A percentile compares a stretch with the other conserved stretches of the same genome.
Conservation (phyloP, 2,113 vertebrate species). For the Nansenia antarctica region DNA sequence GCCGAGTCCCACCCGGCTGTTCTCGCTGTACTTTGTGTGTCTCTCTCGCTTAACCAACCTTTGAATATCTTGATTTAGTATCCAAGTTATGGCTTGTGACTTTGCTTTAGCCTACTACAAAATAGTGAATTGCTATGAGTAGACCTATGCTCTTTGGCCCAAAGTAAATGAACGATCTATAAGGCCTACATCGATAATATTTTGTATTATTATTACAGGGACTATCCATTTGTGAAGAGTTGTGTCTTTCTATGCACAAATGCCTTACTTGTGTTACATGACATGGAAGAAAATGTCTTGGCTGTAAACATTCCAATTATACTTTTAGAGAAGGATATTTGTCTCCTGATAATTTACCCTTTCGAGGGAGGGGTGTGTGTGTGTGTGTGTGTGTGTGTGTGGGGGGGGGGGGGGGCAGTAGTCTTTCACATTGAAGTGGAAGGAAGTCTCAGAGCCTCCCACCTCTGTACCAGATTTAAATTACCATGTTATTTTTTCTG, state of each 20-base stretch:
- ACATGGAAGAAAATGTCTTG: neutral
- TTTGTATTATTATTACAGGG: neutral
- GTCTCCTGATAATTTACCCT: constrained; percentile 47
- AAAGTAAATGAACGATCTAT: neutral
- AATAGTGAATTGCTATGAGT: constrained; percentile 27
- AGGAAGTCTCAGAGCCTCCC: constrained; percentile 44
- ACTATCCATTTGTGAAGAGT: neutral
- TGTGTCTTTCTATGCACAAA: neutral
- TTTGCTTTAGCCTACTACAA: constrained; percentile 52
- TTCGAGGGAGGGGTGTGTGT: constrained; percentile 27
- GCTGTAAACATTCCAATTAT: constrained; percentile 27
- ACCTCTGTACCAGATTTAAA: constrained; percentile 38
- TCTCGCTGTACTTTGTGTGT: constrained; percentile 31
- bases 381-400: too few species aligned
- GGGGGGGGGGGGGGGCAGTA: neutral
- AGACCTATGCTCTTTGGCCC: constrained; percentile 4
- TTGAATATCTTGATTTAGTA: constrained; percentile 36
- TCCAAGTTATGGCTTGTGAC: constrained; percentile 36
- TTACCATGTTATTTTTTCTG: constrained; percentile 36
- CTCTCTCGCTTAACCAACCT: constrained; percentile 34
- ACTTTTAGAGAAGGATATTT: constrained; percentile 32
- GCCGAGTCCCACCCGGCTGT: neutral
- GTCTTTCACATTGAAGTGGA: constrained; percentile 30
- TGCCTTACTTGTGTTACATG: neutral
- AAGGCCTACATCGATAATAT: neutral